Conservation (phyloP, 2,113 vertebrate species). For the Chrysemys picta region DNA sequence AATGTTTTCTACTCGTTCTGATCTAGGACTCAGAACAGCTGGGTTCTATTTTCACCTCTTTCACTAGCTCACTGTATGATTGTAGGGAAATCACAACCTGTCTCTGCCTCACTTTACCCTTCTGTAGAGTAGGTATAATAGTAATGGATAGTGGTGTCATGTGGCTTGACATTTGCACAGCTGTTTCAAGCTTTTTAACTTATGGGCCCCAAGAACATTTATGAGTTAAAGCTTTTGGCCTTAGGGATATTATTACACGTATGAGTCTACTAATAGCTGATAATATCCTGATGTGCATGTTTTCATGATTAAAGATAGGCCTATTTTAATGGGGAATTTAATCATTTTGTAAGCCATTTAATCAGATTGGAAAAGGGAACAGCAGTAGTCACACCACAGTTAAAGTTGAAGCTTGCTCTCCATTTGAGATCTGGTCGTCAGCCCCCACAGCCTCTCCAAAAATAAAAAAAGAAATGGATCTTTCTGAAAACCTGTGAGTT, state of each 20-base stretch:
- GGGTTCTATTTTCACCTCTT: not conserved
- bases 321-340: conserved; percentile 12
- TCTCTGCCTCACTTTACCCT: not conserved
- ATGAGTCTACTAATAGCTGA: not conserved
- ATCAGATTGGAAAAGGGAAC: not conserved
- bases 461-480: not conserved
- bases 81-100: not conserved
- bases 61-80: not conserved
- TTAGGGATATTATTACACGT: conserved; percentile 28
- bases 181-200: conserved; percentile 14
- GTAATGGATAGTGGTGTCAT: not conserved
- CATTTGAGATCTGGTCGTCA: not conserved
- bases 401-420: not conserved
- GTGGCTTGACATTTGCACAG: not conserved
- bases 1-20: not conserved
- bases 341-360: not conserved
- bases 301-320: conserved; percentile 12
- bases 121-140: not conserved
- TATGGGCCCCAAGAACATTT: conserved; percentile 14
- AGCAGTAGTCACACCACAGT: not conserved
- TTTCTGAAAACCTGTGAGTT: not conserved
- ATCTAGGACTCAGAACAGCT: not conserved
- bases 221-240: not conserved
- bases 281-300: not conserved
- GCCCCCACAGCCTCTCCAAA: not conserved